Base-by-base conservation (phyloP, 2,797 vertebrate genomes). In the Epinephelus awoara region DNA sequence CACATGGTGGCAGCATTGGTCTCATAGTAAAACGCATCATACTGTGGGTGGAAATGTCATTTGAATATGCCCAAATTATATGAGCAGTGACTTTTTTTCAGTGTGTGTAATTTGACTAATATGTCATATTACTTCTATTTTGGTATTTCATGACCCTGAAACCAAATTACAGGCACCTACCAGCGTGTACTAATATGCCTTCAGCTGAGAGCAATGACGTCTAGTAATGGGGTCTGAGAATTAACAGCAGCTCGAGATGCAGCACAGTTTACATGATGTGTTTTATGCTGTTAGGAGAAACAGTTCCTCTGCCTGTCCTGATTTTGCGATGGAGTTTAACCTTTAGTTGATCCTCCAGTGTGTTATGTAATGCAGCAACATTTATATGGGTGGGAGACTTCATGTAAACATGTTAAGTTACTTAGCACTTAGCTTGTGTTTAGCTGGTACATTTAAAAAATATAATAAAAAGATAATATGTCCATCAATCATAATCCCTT, bases 1-100 rank as follows among this genome's bases (percentile, higher is more conserved):
- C 93, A 93, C 89, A 85, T 71, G 92, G 81, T 90, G 94, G 91
- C 93, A 68, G 56, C 83, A 47, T 87, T 79, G 77, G 38, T 64
- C 88, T 87, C 54, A 63, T 3, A 25, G 34, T 57, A 9, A 69
- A 67, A 61, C 13, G 4, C 1, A 34, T 59, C 7, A n/a, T 9
- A 5, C 29, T 52, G 10, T 8, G 27, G 7, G 6, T 38, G 19
- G n/a, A 77, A 62, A 54, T 73, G 15, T 11, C 5, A 23, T 59
- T 51, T 74, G 4, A 54, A 56, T 46, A 46, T 52, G 17, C 11
- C 15, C 3, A 67, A 51, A 56, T 40, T 12, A 40, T 63, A 46
- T 59, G 3, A 66, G 3, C 6, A 49, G 23, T 40, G 6, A 51
- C 15, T 5, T 47, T 42, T 42, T 42, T 42, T 12, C 40, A 34